phyloP scores from a whole-genome alignment of 2,113 vertebrate genomes.

The Trochalopteron elliotii region DNA sequence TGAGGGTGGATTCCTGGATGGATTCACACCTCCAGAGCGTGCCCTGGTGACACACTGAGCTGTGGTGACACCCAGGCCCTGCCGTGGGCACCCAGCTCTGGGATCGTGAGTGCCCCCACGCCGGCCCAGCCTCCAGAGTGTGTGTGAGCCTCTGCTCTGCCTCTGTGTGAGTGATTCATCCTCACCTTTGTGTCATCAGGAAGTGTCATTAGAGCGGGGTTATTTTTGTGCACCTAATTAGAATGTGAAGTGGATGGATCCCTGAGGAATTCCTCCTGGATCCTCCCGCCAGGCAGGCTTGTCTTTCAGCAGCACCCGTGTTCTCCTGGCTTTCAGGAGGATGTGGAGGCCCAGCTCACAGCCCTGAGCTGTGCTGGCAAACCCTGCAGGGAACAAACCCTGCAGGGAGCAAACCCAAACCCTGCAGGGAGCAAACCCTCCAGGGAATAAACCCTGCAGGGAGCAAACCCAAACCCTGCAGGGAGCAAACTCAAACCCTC shows the following conservation, averaged over 20 bases:
- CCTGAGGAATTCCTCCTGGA: conserved; percentile 5
- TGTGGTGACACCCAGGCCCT: neutral
- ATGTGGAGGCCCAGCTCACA: neutral
- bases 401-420: too few species aligned
- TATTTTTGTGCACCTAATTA: conserved; percentile 33
- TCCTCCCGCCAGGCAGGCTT: neutral
- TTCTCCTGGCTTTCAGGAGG: fast-evolving
- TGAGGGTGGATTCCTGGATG: fast-evolving
- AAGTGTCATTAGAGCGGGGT: conserved; percentile 11
- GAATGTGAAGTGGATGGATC: neutral
- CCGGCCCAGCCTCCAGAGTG: neutral
- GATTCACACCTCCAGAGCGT: too few species aligned
- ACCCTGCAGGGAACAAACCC: fast-evolving
- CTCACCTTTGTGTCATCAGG: conserved; percentile 33
- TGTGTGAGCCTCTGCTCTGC: neutral
- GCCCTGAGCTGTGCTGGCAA: neutral
- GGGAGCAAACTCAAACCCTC: too few species aligned
- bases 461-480: too few species aligned
- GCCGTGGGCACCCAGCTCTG: neutral
- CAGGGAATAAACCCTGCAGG: too few species aligned
- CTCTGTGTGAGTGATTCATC: conserved; percentile 27
- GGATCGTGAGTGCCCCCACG: neutral
- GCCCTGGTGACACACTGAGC: neutral
- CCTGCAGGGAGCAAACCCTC: too few species aligned
- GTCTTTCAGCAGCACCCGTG: neutral